phyloP scores from a whole-genome alignment of 2,888 invertebrate species.

The Alentia gelatinosa region DNA sequence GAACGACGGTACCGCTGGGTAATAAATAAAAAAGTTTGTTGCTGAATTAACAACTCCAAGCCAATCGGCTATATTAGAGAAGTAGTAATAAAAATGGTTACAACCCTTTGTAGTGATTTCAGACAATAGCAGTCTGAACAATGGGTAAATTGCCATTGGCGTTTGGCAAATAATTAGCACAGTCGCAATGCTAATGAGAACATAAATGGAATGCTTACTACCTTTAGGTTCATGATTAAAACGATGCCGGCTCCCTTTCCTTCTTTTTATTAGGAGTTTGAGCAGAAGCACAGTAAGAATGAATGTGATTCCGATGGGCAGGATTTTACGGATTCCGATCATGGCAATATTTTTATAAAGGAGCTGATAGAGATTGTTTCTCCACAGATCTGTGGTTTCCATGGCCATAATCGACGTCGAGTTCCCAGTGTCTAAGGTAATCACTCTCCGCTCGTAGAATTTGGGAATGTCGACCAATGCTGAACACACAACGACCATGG shows the following conservation, averaged over 20 bases:
- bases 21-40: constrained; percentile 48
- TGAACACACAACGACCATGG: not conserved
- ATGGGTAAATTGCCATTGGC: constrained; percentile 49
- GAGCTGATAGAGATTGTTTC: constrained; percentile 20
- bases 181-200: not conserved
- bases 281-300: not conserved
- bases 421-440: not conserved
- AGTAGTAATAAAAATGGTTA: constrained; percentile 37
- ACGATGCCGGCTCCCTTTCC: not conserved
- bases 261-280: not conserved
- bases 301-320: constrained; percentile 24
- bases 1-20: constrained; percentile 39
- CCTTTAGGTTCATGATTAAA: not conserved
- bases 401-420: not conserved
- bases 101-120: not conserved
- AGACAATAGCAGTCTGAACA: constrained; percentile 17
- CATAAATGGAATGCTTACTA: not conserved
- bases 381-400: not conserved
- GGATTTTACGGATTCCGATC: constrained; percentile 25
- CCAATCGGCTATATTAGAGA: constrained; percentile 40
- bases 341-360: constrained; percentile 50
- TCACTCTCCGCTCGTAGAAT: not conserved
- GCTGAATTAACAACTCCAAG: constrained; percentile 48
- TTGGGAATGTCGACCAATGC: constrained; percentile 43
- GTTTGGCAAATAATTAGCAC: constrained; percentile 41